Evolutionary conservation across 2,888 invertebrate species (phyloP).

Genomic region (Himalopsyche kuldschensis): DNA sequence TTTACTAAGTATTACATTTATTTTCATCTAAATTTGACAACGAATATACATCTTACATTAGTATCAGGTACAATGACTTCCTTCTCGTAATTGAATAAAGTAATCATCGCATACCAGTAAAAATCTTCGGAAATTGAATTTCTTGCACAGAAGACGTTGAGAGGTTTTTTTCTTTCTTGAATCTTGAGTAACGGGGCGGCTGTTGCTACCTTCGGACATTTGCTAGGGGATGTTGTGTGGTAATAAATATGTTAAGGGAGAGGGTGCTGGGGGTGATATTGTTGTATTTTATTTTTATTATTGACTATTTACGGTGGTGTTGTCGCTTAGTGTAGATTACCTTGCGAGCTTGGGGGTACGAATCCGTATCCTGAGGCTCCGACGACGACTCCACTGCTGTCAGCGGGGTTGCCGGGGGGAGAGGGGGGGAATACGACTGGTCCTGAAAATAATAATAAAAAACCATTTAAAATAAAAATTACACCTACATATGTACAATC

Average conservation of each 20-base stretch:
- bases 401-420: conserved; percentile 68
- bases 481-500: no score
- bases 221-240: neutral
- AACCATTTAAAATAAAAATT: no score
- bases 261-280: neutral
- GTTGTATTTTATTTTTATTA: neutral
- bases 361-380: conserved; percentile 86
- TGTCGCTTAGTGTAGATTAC: conserved; percentile 57
- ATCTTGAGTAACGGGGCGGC: neutral
- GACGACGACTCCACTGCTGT: conserved; percentile 78
- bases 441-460: conserved; percentile 56
- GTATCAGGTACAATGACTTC: neutral
- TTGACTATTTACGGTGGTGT: neutral
- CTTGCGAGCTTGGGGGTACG: conserved; percentile 73
- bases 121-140: no score
- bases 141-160: neutral
- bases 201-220: neutral
- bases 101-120: no score
- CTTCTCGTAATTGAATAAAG: no score
- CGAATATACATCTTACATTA: neutral
- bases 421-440: conserved; percentile 79
- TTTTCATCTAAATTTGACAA: neutral
- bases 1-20: neutral
- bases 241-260: neutral
- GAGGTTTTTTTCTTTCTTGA: neutral